These are phyloP conservation scores for Cottoperca gobio DNA, from an alignment of 2,797 vertebrate species.

Conservation along the genomic window DNA sequence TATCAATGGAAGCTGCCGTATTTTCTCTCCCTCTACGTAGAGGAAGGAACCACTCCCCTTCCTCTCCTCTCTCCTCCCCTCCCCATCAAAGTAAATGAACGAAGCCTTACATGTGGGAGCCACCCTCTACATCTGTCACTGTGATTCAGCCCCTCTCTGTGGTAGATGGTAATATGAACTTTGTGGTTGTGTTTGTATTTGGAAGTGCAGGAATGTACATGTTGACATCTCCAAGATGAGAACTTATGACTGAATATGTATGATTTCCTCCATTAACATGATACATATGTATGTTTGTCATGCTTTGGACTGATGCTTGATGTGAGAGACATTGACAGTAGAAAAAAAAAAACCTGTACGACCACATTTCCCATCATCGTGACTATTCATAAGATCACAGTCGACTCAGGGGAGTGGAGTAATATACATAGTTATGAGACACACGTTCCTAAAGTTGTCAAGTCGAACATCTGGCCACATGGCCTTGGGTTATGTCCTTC, in stretches of 20 bases:
- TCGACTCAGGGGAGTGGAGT: not conserved
- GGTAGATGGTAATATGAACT: constrained; percentile 23
- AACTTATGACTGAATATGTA: constrained; percentile 58
- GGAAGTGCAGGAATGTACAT: constrained; percentile 43
- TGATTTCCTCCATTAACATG: constrained; percentile 44
- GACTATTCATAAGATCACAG: constrained; percentile 15
- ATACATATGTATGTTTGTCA: constrained; percentile 54
- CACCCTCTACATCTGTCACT: not conserved
- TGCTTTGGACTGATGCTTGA: constrained; percentile 29
- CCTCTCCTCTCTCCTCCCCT: not conserved
- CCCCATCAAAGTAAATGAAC: not conserved
- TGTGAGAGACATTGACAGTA: constrained; percentile 18
- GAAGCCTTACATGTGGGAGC: not conserved
- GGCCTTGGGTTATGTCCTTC: not conserved
- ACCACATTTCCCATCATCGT: constrained; percentile 3
- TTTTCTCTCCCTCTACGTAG: not conserved
- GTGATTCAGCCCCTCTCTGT: not conserved
- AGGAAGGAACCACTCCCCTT: not conserved
- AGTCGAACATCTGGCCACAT: constrained; percentile 23
- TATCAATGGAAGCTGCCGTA: not conserved
- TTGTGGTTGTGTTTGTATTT: constrained; percentile 49
- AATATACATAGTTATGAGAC: not conserved
- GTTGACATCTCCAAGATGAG: constrained; percentile 36
- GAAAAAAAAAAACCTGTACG: constrained; percentile 10
- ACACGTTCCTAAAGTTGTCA: constrained; percentile 4